phyloP scores from a whole-genome alignment of 1,140 invertebrate species.

The Chrysoperla carnea region DNA sequence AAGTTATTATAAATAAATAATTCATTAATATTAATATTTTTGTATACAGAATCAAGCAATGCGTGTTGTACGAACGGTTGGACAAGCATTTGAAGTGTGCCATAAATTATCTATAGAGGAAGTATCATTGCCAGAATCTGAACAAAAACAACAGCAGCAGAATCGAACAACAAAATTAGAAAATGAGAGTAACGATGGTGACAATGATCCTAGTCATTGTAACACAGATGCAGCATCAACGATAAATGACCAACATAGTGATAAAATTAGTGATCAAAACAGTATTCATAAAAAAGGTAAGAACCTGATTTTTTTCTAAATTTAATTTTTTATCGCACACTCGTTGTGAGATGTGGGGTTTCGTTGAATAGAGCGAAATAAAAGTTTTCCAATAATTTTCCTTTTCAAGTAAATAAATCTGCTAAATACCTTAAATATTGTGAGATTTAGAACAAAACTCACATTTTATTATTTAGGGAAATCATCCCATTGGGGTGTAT shows the following conservation, averaged over 20 bases:
- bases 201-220: slow-evolving; percentile 28
- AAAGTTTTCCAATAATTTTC: no score
- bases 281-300: slow-evolving; percentile 32
- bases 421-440: no score
- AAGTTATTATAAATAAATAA: no score
- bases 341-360: no score
- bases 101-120: slow-evolving; percentile 65
- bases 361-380: no score
- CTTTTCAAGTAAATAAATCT: no score
- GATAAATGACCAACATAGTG: slow-evolving; percentile 30
- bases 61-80: slow-evolving; percentile 91
- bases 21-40: no score
- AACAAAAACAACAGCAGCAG: slow-evolving; percentile 20
- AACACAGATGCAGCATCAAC: slow-evolving; percentile 32
- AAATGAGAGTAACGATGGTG: slow-evolving; percentile 35
- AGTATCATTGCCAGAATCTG: slow-evolving; percentile 15
- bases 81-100: slow-evolving; percentile 98
- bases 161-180: slow-evolving; percentile 19
- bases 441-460: no score
- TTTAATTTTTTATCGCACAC: no score
- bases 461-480: no score
- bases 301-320: slow-evolving; percentile 2
- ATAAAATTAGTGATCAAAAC: slow-evolving; percentile 29
- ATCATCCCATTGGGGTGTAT: no score
- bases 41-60: slow-evolving; percentile 84